Percentiles rank a stretch among this genome's conserved stretches.
These are phyloP conservation scores for Cacatua alba DNA, from an alignment of 2,113 vertebrate species.

Conservation along the genomic window DNA sequence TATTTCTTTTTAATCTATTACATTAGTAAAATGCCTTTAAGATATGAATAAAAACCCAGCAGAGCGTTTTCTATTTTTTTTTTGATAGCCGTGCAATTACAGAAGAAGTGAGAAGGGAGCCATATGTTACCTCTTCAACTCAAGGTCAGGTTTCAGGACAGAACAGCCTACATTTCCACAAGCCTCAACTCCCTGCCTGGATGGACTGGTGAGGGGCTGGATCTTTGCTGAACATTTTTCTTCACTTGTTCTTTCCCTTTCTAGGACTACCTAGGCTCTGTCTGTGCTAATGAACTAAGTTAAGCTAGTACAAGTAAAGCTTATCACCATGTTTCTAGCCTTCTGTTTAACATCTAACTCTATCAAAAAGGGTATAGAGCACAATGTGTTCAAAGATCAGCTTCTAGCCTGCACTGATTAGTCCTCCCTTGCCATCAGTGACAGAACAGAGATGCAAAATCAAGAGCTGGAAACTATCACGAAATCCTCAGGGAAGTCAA, in stretches of 20 bases:
- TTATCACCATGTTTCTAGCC: not conserved
- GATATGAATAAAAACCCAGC: not conserved
- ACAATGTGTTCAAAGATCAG: not conserved
- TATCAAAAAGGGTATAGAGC: not conserved
- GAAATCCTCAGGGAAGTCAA: not conserved
- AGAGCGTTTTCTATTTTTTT: not conserved
- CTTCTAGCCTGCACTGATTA: not conserved
- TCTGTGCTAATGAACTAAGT: not conserved
- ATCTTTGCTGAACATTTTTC: not conserved
- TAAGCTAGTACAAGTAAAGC: not conserved
- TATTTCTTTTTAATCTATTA: conserved; percentile 63
- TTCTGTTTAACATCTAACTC: not conserved
- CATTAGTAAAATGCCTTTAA: conserved; percentile 44
- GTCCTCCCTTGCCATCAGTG: not conserved
- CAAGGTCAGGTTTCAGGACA: not conserved
- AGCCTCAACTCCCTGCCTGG: not conserved
- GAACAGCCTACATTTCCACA: not conserved
- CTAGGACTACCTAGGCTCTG: not conserved
- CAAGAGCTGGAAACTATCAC: not conserved
- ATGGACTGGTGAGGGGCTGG: not conserved
- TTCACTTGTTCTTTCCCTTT: not conserved
- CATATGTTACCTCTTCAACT: not conserved
- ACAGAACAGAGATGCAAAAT: not conserved
- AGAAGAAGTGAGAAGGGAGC: not conserved
- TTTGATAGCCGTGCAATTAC: not conserved